phyloP scores from a whole-genome alignment of 2,888 invertebrate genomes.

The Steinernema carpocapsae region DNA sequence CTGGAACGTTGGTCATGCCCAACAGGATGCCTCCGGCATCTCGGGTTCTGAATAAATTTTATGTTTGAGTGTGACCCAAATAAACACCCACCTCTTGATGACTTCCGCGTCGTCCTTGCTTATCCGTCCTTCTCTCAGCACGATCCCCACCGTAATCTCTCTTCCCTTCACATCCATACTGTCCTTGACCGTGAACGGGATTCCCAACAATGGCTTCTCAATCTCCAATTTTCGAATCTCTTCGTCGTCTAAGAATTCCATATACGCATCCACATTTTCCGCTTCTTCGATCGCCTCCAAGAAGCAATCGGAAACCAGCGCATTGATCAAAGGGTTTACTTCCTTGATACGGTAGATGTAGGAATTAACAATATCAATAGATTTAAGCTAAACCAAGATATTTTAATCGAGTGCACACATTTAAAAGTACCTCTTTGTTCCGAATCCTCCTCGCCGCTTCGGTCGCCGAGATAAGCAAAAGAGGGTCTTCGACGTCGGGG shows the following conservation, averaged over 20 bases:
- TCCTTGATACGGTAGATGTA: slow-evolving; percentile 48
- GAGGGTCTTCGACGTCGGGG: background rate
- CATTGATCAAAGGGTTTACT: slow-evolving; percentile 48
- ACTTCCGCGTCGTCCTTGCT: slow-evolving; percentile 41
- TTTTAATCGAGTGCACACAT: background rate
- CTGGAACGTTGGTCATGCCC: slow-evolving; percentile 79
- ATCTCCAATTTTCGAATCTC: background rate
- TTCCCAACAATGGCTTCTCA: slow-evolving; percentile 45
- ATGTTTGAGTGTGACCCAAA: background rate
- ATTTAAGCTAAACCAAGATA: slow-evolving; percentile 34
- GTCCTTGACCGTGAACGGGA: slow-evolving; percentile 47
- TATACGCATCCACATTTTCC: slow-evolving; percentile 42
- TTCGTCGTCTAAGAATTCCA: slow-evolving; percentile 6
- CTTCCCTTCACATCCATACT: slow-evolving; percentile 40
- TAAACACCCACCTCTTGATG: slow-evolving; percentile 17
- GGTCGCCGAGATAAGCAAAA: slow-evolving; percentile 39
- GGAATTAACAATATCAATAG: slow-evolving; percentile 45
- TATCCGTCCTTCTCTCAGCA: background rate
- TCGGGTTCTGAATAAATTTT: background rate
- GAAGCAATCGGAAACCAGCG: slow-evolving; percentile 48
- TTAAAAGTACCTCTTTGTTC: slow-evolving; percentile 39
- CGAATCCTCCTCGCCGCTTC: slow-evolving; percentile 52
- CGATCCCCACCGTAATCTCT: slow-evolving; percentile 40
- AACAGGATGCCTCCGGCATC: slow-evolving; percentile 72
- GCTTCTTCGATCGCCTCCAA: slow-evolving; percentile 40